These are phyloP conservation scores for Saccopteryx leptura DNA, from an alignment of 2,113 vertebrate species.

Conservation along the genomic window DNA sequence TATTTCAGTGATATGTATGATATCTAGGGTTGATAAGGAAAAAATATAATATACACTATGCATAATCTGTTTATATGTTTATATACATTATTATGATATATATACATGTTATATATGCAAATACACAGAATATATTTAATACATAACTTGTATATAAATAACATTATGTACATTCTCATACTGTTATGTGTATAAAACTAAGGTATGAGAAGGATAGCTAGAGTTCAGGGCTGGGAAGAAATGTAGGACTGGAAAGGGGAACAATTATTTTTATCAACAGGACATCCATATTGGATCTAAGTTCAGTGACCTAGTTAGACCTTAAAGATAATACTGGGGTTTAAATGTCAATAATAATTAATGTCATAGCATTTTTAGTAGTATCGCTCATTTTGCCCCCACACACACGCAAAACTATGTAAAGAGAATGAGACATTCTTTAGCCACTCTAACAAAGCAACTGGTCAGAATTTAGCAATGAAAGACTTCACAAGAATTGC, in stretches of 20 bases:
- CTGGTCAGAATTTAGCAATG: neutral
- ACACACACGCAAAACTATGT: neutral
- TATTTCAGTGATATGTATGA: neutral
- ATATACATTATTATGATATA: neutral
- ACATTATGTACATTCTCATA: neutral
- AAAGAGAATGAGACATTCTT: accelerated
- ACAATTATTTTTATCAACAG: accelerated
- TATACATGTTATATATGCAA: neutral
- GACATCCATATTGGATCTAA: neutral
- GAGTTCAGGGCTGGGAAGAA: neutral
- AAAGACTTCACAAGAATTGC: neutral
- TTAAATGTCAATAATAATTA: neutral
- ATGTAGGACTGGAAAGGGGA: accelerated
- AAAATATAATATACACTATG: too few relatives aligned
- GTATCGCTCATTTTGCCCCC: neutral
- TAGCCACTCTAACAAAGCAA: accelerated
- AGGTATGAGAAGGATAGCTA: neutral
- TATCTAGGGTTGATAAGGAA: neutral
- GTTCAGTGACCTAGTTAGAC: neutral
- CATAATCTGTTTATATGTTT: neutral
- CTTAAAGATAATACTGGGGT: neutral
- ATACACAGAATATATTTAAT: neutral
- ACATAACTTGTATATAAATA: neutral
- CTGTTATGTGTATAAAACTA: too few relatives aligned
- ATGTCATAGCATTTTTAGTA: accelerated